Base-by-base conservation (phyloP, 2,888 invertebrate species). In the Nowickia ferox region DNA sequence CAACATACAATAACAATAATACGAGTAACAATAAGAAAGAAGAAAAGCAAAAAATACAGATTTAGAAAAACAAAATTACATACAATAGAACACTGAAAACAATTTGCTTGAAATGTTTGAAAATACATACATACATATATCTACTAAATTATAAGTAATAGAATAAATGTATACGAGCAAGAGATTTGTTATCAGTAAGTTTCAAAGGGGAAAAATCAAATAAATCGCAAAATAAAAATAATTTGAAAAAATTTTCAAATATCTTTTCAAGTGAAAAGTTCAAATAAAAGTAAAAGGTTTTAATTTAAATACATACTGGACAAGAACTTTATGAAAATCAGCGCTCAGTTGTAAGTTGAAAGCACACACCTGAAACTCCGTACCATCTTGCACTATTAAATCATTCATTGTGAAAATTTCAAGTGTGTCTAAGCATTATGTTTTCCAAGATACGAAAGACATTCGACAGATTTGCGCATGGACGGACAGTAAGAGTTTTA, bases 11-110 rank as follows among this genome's bases (percentile, higher is more conserved):
- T 17, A 55, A 55, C 65, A 65, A 69, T 30, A 48, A 72, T 69
- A 38, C 11, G 63, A 55, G 19, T 40, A 57, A 63, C 42, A 71
- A 71, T 17, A 77, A 65, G n/a, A 51, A 78, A 38, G 48, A 15
- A 13, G 11, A 30, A 9, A 15, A 57, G 4, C n/a, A n/a, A 11
- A 38, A 51, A 13, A 30, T 30, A 30, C 30, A 30, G 38, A 19
- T 59, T 11, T 51, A 59, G 38, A 68, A 75, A 75, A 75, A 55
- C 15, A 38, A 42, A 68, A 59, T 13, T 53, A 59, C 1, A 15
- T 51, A 53, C n/a, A 69, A 79, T 48, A 69, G 51, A 71, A 72
- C 63, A 72, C 55, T 72, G 63, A 72, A 72, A 79, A 63, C 38
- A 71, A 15, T 46, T 22, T 51, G 38, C 42, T 61, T 4, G 6